Conservation (phyloP, 2,113 vertebrate species). For the Steatornis caripensis region DNA sequence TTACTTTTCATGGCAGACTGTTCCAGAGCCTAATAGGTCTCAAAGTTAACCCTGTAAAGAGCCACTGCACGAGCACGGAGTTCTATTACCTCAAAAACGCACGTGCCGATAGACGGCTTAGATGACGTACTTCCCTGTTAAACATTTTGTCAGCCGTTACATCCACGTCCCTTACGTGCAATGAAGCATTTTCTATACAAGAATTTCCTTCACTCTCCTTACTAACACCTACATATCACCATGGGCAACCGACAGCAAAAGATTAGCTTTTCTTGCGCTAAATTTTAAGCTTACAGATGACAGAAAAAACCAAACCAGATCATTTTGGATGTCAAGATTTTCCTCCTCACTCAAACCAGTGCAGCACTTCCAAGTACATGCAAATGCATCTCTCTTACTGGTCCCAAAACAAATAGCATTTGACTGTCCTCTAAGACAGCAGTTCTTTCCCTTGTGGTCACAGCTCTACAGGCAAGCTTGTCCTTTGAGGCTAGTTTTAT, state of each 20-base stretch:
- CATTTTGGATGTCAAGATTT: not conserved
- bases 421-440: not conserved
- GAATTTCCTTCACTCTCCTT: not conserved
- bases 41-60: not conserved
- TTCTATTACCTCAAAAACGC: not conserved
- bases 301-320: not conserved
- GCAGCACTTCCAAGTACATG: not conserved
- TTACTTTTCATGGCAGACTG: not conserved
- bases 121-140: not conserved
- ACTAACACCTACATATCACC: conserved; percentile 1
- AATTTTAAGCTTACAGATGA: not conserved
- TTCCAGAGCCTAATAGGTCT: not conserved
- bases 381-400: not conserved
- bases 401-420: not conserved
- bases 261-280: not conserved
- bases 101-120: not conserved
- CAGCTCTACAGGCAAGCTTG: accelerated
- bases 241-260: not conserved
- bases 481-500: not conserved
- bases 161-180: not conserved
- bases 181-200: not conserved
- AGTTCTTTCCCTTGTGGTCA: not conserved
- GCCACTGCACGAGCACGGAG: not conserved
- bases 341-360: not conserved
- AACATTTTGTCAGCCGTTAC: not conserved